Evolutionary conservation across 2,797 vertebrate genomes (phyloP).

Genomic region (Brotogeris chrysoptera): DNA sequence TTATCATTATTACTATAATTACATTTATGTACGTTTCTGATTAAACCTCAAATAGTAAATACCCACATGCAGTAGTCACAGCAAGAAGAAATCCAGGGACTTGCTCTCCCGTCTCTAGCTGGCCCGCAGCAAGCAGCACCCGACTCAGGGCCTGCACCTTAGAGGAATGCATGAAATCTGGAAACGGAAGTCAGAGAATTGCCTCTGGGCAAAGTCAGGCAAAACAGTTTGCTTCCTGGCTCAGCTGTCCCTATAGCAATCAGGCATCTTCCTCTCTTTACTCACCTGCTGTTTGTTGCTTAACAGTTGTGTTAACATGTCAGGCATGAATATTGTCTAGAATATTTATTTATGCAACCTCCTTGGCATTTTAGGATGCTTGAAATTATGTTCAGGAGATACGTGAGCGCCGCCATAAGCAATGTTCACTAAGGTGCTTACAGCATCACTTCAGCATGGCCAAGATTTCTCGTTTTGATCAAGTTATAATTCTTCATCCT

Average conservation of each 20-base stretch:
- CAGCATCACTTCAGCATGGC: not conserved
- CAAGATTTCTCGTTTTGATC: not conserved
- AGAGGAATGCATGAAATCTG: not conserved
- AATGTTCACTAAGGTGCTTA: not conserved
- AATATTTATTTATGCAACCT: not conserved
- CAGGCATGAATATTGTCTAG: not conserved
- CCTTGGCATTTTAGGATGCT: not conserved
- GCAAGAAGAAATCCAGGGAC: not conserved
- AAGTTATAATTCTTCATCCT: not conserved
- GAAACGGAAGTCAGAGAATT: not conserved
- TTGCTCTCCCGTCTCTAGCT: not conserved
- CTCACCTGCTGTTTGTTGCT: not conserved
- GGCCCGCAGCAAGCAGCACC: not conserved
- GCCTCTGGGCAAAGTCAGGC: not conserved
- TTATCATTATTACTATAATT: slow-evolving; percentile 34
- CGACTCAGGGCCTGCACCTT: not conserved
- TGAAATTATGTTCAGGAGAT: not conserved
- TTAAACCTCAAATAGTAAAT: slow-evolving; percentile 4
- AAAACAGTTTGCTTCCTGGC: not conserved
- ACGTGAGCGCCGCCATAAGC: not conserved
- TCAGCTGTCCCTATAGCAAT: not conserved
- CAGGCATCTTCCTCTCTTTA: not conserved
- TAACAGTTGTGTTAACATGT: not conserved
- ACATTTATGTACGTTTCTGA: not conserved
- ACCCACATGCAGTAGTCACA: not conserved